Evolutionary conservation across 2,888 invertebrate species (phyloP).

Genomic region (Mellilla xanthometata): DNA sequence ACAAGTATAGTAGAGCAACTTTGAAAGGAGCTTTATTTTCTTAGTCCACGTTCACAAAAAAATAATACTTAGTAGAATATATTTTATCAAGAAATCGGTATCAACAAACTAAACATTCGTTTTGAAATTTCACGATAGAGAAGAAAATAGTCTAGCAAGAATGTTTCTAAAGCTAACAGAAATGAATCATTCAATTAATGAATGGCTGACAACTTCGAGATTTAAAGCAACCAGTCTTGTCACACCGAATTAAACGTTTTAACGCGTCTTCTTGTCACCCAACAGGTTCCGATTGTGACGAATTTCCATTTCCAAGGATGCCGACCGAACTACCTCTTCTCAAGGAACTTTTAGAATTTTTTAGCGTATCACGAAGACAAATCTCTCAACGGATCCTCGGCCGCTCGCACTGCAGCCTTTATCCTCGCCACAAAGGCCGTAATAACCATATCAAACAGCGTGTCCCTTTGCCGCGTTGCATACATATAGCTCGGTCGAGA

Average conservation of each 20-base stretch:
- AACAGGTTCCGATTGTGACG: conserved; percentile 63
- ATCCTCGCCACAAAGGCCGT: conserved; percentile 76
- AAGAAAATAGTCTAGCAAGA: conserved; percentile 3
- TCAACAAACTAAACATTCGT: neutral
- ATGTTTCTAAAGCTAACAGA: conserved; percentile 16
- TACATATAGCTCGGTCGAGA: conserved; percentile 67
- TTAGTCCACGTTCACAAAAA: neutral
- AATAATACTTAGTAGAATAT: neutral
- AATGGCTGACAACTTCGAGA: conserved; percentile 49
- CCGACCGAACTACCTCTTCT: conserved; percentile 51
- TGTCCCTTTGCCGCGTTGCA: conserved; percentile 76
- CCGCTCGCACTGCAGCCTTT: conserved; percentile 66
- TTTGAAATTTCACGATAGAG: neutral
- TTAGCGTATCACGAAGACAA: conserved; percentile 78
- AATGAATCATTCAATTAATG: conserved; percentile 51
- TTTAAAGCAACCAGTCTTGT: conserved; percentile 61
- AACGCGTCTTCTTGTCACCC: conserved; percentile 43
- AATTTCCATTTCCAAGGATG: conserved; percentile 72
- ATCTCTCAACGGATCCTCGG: conserved; percentile 61
- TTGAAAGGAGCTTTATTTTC: neutral
- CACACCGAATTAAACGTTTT: conserved; percentile 61
- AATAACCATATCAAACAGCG: conserved; percentile 82
- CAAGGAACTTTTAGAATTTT: conserved; percentile 59
- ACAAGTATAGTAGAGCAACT: conserved; percentile 3
- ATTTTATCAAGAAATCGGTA: neutral